Evolutionary conservation across 2,113 vertebrate genomes (phyloP), one percentile per base, ranked within the genome.

Genomic region (Chauna torquata): DNA sequence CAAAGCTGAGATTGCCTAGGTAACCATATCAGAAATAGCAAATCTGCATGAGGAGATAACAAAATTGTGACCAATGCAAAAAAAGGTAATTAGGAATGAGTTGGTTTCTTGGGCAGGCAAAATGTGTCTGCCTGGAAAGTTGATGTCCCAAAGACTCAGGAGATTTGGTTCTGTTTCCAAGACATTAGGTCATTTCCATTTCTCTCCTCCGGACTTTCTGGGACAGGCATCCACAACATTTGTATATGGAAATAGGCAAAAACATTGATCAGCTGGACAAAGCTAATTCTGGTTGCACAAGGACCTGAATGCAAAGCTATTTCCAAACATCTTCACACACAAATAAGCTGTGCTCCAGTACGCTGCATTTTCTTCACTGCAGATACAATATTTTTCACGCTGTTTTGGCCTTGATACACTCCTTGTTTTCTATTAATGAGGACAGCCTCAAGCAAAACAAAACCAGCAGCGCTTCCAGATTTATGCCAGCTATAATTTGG

Each of bases 251-350:
- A 59, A 78, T 5, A 36, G 25, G 20, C 20, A 82, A 82, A 72
- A 68, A 61, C 18, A 36, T 36, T 54, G 12, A 50, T 78, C n/a
- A 45, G 23, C 7, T 74, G 42, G 28, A 36, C 34, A 84, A 83
- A 69, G 24, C 10, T 45, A 45, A 62, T 40, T 62, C 49, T 52
- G 54, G 44, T n/a, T 0, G 1, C 42, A 52, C 0, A 0, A 80
- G 34, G 34, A 34, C 40, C 36, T 64, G 36, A 88, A 58, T 25
- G 23, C 40, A 87, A 62, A 74, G 18, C 12, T 68, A 5, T 68
- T 87, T 72, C 32, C 23, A 44, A 49, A 44, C 0, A 0, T 62
- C 54, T 79, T 62, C 65, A 50, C 11, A n/a, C 3, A 47, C 24
- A 68, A 52, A 10, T 12, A 27, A 74, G 54, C 59, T n/a, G 11